Conservation (phyloP, 2,113 vertebrate genomes). For the Brachirus orientalis region DNA sequence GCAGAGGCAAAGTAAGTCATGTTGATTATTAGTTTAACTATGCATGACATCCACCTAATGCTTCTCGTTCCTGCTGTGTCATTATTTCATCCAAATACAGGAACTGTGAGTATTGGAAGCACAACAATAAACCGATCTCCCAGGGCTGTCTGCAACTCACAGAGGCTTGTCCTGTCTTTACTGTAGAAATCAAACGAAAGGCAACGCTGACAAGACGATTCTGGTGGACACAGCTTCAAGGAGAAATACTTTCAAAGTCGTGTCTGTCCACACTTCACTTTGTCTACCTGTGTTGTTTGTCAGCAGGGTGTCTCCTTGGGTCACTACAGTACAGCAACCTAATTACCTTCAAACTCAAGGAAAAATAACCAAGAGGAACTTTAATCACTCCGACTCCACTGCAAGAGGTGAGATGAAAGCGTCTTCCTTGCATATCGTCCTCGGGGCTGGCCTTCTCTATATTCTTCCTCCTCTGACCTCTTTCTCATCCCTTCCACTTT, state of each 20-base stretch:
- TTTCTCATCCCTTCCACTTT: constrained; percentile 36
- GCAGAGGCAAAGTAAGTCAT: background rate
- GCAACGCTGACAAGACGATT: constrained; percentile 11
- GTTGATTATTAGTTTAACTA: constrained; percentile 13
- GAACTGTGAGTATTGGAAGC: constrained; percentile 14
- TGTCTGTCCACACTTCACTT: constrained; percentile 11
- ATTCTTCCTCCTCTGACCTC: constrained; percentile 52
- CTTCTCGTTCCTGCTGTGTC: constrained; percentile 20
- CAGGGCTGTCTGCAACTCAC: constrained; percentile 4
- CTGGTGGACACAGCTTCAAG: constrained; percentile 14
- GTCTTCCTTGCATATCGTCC: constrained; percentile 38
- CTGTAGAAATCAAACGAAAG: constrained; percentile 21
- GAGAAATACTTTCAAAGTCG: constrained; percentile 1
- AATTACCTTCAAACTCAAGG: constrained; percentile 54
- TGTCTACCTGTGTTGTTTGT: constrained; percentile 29
- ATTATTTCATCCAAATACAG: constrained; percentile 1
- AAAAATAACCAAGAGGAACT: constrained; percentile 39
- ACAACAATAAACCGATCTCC: constrained; percentile 13
- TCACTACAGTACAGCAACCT: constrained; percentile 28
- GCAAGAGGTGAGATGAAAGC: constrained; percentile 47
- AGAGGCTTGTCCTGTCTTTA: constrained; percentile 17
- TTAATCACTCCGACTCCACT: constrained; percentile 48
- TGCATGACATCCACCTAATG: background rate
- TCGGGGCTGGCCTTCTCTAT: constrained; percentile 19
- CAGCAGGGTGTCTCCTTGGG: constrained; percentile 34